These are phyloP conservation scores for Semaprochilodus insignis DNA, from an alignment of 2,797 vertebrate genomes.

Conservation along the genomic window DNA sequence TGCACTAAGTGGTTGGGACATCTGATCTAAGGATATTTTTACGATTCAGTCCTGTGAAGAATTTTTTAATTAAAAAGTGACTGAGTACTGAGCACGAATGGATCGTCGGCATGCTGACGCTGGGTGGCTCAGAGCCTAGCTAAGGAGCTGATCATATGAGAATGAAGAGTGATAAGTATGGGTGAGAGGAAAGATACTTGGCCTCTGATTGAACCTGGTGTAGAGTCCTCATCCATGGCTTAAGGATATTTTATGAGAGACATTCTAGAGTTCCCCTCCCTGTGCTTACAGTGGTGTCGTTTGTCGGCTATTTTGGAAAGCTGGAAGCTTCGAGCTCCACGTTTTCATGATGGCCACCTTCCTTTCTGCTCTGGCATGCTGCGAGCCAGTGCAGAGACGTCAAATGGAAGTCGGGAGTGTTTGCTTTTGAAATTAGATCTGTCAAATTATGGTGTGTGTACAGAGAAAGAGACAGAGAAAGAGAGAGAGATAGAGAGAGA, in stretches of 20 bases:
- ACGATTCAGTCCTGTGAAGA: neutral
- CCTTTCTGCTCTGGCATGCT: conserved; percentile 43
- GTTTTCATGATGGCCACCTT: conserved; percentile 58
- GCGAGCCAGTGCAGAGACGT: neutral
- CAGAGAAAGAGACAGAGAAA: neutral
- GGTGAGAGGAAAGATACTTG: conserved; percentile 43
- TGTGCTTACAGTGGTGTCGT: conserved; percentile 65
- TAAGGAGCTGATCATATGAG: conserved; percentile 43
- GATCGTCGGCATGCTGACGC: neutral
- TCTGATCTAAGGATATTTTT: neutral
- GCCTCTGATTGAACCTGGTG: conserved; percentile 62
- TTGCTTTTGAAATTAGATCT: conserved; percentile 47
- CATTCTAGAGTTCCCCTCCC: conserved; percentile 59
- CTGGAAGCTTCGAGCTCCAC: conserved; percentile 57
- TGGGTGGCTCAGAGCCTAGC: neutral
- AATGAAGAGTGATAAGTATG: conserved; percentile 45
- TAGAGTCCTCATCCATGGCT: conserved; percentile 61
- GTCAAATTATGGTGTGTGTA: conserved; percentile 16
- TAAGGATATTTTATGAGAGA: conserved; percentile 66
- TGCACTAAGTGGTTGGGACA: too few relatives aligned
- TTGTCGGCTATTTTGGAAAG: conserved; percentile 73
- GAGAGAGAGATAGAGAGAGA: too few relatives aligned
- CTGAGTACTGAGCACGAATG: neutral
- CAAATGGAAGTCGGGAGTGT: conserved; percentile 30
- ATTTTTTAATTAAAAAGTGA: conserved; percentile 15